A percentile compares a stretch with the other conserved stretches of the same genome.
Evolutionary conservation across 1,140 invertebrate genomes (phyloP).

Genomic region (Thaumatotibia leucotreta): DNA sequence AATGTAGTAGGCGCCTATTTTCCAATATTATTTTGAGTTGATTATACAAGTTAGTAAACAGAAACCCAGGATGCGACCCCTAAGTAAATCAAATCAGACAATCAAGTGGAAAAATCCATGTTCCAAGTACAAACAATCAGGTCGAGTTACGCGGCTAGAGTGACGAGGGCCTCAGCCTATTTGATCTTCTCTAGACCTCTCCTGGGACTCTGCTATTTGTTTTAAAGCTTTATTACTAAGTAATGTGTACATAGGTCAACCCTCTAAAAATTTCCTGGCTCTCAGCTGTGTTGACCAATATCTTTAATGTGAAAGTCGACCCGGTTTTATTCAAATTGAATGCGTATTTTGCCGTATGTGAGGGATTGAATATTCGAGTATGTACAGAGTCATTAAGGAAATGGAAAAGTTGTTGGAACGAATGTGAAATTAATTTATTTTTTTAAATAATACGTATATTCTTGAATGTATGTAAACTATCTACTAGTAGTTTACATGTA

Average conservation of each 20-base stretch:
- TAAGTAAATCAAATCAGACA: conserved; percentile 72
- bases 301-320: conserved; percentile 45
- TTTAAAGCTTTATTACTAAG: conserved; percentile 76
- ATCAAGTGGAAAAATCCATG: conserved; percentile 74
- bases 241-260: conserved; percentile 74
- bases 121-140: conserved; percentile 70
- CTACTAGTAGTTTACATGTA: no score
- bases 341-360: not conserved
- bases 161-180: conserved; percentile 64
- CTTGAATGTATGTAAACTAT: no score
- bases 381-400: not conserved
- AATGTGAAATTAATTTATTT: no score
- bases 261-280: conserved; percentile 57
- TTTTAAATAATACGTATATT: no score
- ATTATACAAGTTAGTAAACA: conserved; percentile 41
- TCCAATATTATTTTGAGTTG: not conserved
- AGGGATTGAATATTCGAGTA: not conserved
- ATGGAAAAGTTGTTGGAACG: not conserved
- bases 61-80: conserved; percentile 50
- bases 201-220: conserved; percentile 59
- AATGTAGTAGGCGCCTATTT: no score
- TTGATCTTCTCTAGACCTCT: conserved; percentile 56
- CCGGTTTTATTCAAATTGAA: conserved; percentile 22
- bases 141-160: conserved; percentile 59
- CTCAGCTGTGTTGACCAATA: conserved; percentile 54